Evolutionary conservation across 2,888 invertebrate genomes (phyloP), one percentile per base, ranked within the genome.

Genomic region (Yponomeuta cagnagella): DNA sequence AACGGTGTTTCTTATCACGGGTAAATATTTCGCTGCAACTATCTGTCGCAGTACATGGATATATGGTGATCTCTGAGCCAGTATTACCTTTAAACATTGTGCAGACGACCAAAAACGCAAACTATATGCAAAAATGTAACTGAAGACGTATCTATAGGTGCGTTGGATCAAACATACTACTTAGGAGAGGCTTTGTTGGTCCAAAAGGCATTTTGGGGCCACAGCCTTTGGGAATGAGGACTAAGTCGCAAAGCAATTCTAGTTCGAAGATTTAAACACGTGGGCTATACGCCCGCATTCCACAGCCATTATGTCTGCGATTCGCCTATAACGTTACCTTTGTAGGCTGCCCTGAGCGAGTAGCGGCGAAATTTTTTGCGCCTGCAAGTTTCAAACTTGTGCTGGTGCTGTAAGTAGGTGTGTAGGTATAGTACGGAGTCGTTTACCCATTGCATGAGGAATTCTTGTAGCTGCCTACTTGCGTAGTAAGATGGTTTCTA

Each of bases 331-430:
- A 64, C 64, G 64, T 64, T 64, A 23, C 64, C 64, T 64, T 64
- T 64, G 23, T 64, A 64, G 64, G n/a, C 31, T 10, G 64, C 64
- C 64, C 9, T 64, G 6, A 79, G 79, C 78, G 82, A 78, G 82
- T 85, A 88, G 87, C 88, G 87, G 88, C 89, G 86, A 89, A 85
- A 80, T 89, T 91, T 90, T 91, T 91, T 90, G 87, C 84, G 80
- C 80, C 79, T 79, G 30, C 81, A 78, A 80, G 83, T 78, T 58
- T 85, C 85, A 10, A 65, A 31, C 65, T 65, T 63, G 63, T 12
- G 12, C 63, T 63, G n/a, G 65, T 65, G 30, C 12, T 65, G 30
- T 33, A 65, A 65, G 33, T 65, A 64, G 64, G 65, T 65, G 33
- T 31, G 31, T 65, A 31, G 65, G 33, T 31, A 12, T 65, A 31